Percentiles rank a stretch among this genome's conserved stretches.
Conservation (phyloP, 1,140 invertebrate genomes). For the Mercenaria mercenaria region DNA sequence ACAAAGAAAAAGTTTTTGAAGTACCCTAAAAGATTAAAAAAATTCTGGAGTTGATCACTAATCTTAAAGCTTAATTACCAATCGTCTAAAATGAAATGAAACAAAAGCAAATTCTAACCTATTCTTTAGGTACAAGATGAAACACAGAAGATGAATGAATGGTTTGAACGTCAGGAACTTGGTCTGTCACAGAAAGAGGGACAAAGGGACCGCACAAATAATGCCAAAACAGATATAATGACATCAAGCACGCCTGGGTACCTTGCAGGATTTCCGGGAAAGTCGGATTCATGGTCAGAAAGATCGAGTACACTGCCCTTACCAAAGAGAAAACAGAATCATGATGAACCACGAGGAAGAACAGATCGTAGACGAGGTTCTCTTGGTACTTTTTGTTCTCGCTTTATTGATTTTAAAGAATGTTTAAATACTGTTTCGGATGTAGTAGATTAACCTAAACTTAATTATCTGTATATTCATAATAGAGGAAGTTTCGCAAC, state of each 20-base stretch:
- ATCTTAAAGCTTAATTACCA: no score
- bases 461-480: no score
- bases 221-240: slow-evolving; percentile 9
- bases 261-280: not conserved
- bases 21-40: no score
- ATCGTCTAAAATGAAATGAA: no score
- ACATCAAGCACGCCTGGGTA: slow-evolving; percentile 52
- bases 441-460: no score
- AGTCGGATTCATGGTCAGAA: not conserved
- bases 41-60: no score
- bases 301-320: slow-evolving; percentile 51
- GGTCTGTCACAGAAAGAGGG: slow-evolving; percentile 40
- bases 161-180: slow-evolving; percentile 57
- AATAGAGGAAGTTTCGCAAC: no score
- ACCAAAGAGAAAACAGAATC: slow-evolving; percentile 18
- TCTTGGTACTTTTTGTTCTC: slow-evolving; percentile 27
- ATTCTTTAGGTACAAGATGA: slow-evolving; percentile 55
- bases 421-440: no score
- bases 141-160: slow-evolving; percentile 63
- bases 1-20: no score
- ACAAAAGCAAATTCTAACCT: not conserved
- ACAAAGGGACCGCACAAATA: not conserved
- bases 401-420: no score
- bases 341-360: slow-evolving; percentile 21
- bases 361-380: slow-evolving; percentile 56